phyloP scores from a whole-genome alignment of 2,888 invertebrate species.

The Agrypnus murinus region DNA sequence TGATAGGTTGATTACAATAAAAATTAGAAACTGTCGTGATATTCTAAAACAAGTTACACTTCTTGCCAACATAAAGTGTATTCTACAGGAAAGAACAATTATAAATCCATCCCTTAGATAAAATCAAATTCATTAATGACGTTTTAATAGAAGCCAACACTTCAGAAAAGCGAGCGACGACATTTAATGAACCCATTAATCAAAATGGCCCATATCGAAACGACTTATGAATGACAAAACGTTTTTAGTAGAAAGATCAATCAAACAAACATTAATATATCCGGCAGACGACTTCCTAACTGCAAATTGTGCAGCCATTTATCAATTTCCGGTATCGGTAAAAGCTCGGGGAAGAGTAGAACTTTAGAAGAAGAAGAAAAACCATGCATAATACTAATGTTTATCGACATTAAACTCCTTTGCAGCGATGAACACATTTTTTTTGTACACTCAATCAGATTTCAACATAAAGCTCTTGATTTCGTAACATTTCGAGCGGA shows the following conservation, averaged over 20 bases:
- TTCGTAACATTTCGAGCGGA: constrained; percentile 52
- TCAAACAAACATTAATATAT: constrained; percentile 60
- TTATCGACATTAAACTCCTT: constrained; percentile 48
- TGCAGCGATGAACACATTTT: constrained; percentile 45
- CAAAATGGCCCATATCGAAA: constrained; percentile 55
- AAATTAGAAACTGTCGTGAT: no score
- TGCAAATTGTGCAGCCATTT: constrained; percentile 59
- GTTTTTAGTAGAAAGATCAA: constrained; percentile 54
- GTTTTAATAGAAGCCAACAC: constrained; percentile 42
- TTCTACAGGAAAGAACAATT: constrained; percentile 15
- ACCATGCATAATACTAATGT: constrained; percentile 49
- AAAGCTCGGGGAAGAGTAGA: constrained; percentile 41
- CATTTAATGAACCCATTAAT: constrained; percentile 57
- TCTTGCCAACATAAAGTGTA: neutral
- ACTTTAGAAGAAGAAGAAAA: constrained; percentile 40
- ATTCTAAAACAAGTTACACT: neutral
- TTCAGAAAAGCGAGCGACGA: constrained; percentile 46
- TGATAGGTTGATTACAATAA: no score
- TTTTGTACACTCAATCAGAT: constrained; percentile 50
- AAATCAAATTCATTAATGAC: constrained; percentile 38
- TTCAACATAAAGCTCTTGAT: constrained; percentile 52
- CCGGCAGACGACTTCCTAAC: constrained; percentile 57
- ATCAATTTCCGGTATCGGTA: constrained; percentile 54
- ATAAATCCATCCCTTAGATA: constrained; percentile 21
- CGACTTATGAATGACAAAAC: constrained; percentile 52